phyloP scores from a whole-genome alignment of 2,113 vertebrate species.

The Lophotis ruficrista region DNA sequence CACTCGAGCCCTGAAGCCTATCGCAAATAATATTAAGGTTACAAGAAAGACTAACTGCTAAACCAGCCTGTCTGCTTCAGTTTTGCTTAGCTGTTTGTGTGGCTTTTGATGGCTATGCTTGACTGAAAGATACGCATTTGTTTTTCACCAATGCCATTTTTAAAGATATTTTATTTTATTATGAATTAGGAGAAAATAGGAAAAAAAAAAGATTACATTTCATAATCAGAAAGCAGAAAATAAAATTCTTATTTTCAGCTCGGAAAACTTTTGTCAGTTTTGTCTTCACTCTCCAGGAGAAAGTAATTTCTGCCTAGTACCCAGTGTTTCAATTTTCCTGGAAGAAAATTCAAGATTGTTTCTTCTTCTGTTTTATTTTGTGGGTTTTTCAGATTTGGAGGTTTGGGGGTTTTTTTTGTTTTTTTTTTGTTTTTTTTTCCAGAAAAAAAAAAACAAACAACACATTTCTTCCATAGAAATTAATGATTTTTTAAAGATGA shows the following conservation, averaged over 20 bases:
- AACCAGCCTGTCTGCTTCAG: background rate
- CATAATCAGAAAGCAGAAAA: background rate
- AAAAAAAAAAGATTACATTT: background rate
- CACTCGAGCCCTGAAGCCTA: background rate
- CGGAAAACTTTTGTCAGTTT: background rate
- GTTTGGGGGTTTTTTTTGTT: fast-evolving
- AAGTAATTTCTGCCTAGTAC: background rate
- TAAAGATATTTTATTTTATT: background rate
- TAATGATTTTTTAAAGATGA: background rate
- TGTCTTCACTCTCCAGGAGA: background rate
- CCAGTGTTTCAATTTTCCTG: background rate
- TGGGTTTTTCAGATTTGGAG: fast-evolving
- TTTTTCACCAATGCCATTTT: background rate
- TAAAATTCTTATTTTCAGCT: background rate
- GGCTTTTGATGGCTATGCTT: background rate
- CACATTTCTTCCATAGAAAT: background rate
- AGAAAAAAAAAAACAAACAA: background rate
- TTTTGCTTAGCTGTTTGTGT: background rate
- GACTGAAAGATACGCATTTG: background rate
- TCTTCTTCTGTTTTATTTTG: background rate
- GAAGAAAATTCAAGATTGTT: background rate
- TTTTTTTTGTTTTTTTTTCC: background rate
- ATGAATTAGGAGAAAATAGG: background rate
- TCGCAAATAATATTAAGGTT: background rate
- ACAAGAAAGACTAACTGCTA: background rate